These are phyloP conservation scores for Sapajus apella DNA, from an alignment of 2,113 vertebrate species.

Conservation along the genomic window DNA sequence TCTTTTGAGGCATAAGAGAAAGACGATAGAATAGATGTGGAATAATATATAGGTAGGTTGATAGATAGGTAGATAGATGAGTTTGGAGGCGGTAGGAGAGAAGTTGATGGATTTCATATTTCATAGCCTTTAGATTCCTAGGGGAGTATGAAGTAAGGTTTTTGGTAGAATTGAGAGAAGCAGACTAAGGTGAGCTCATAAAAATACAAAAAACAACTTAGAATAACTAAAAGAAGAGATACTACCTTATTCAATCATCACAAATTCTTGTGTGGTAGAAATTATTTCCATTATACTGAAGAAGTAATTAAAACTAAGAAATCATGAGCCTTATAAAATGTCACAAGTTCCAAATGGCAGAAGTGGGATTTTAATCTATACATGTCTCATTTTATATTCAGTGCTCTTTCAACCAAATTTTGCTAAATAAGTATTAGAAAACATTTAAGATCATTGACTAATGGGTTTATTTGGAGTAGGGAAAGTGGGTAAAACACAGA, in stretches of 20 bases:
- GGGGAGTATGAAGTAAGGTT: not conserved
- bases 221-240: not conserved
- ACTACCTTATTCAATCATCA: constrained; percentile 5
- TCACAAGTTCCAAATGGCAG: not conserved
- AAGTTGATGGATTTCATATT: not conserved
- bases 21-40: not conserved
- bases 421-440: not conserved
- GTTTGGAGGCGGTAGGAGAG: not conserved
- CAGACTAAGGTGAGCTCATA: not conserved
- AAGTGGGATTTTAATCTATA: not conserved
- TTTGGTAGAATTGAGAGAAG: not conserved
- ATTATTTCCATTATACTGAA: not conserved
- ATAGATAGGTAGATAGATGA: not conserved
- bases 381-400: constrained; percentile 29
- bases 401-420: not conserved
- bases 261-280: not conserved
- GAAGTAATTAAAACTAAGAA: constrained; percentile 1
- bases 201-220: not conserved
- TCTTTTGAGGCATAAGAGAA: not conserved
- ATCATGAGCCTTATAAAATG: not conserved
- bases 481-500: not conserved
- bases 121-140: not conserved
- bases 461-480: not conserved
- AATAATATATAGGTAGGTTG: not conserved
- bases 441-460: not conserved